Percentiles rank a stretch among this genome's conserved stretches.
Evolutionary conservation across 1,140 invertebrate species (phyloP).

Genomic region (Trichogramma pretiosum): DNA sequence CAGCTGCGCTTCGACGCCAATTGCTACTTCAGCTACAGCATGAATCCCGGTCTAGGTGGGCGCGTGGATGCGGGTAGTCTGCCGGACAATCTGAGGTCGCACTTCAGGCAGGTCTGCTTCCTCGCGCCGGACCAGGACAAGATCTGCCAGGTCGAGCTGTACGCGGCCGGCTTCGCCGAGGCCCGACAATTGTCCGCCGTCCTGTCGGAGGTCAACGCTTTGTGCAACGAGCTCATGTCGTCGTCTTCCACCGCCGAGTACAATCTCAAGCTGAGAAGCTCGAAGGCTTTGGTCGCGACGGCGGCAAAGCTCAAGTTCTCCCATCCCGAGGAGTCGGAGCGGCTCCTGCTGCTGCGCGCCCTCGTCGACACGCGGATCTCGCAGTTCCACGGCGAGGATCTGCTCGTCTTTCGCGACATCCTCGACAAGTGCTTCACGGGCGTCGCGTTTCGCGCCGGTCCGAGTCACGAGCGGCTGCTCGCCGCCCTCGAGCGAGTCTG

Average conservation of each 20-base stretch:
- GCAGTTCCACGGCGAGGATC: conserved; percentile 53
- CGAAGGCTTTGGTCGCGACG: conserved; percentile 50
- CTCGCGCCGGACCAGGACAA: conserved; percentile 57
- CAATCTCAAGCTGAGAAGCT: conserved; percentile 49
- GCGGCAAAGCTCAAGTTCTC: conserved; percentile 52
- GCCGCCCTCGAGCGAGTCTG: conserved; percentile 30
- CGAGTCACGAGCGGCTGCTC: conserved; percentile 45
- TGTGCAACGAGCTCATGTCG: conserved; percentile 55
- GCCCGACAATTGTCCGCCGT: conserved; percentile 52
- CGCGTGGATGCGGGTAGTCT: too few relatives aligned
- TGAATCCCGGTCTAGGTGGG: too few relatives aligned
- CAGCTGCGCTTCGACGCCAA: conserved; percentile 49
- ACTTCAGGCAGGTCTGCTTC: conserved; percentile 62
- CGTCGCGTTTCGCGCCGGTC: conserved; percentile 43
- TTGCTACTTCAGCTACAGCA: conserved; percentile 57
- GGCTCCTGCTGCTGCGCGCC: conserved; percentile 50
- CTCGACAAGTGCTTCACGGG: conserved; percentile 58
- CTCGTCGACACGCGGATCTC: conserved; percentile 61
- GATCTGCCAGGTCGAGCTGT: conserved; percentile 58
- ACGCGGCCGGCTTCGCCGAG: conserved; percentile 56
- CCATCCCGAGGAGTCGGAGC: conserved; percentile 51
- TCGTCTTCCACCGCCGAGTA: conserved; percentile 45
- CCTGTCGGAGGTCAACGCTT: conserved; percentile 51
- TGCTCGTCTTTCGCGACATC: conserved; percentile 56
- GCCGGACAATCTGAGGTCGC: conserved; percentile 58